These are phyloP conservation scores for Cyphomyrus plagiostoma DNA, from an alignment of 2,113 vertebrate species.

Conservation along the genomic window DNA sequence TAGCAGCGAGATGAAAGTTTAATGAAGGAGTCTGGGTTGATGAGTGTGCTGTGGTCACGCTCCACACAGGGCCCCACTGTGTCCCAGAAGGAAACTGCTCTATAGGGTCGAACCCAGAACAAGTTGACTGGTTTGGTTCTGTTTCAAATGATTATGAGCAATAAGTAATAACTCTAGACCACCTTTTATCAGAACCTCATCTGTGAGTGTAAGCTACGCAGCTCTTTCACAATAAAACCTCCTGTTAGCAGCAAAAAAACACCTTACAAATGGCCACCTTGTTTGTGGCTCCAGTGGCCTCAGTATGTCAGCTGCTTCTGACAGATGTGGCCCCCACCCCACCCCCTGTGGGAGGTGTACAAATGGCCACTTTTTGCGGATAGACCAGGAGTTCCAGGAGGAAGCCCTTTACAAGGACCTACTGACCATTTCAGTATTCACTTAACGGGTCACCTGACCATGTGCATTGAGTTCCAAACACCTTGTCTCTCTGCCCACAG, in stretches of 20 bases:
- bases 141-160: neutral
- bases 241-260: neutral
- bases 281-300: neutral
- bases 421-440: neutral
- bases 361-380: neutral
- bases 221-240: neutral
- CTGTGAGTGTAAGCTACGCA: neutral
- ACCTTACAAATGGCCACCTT: neutral
- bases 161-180: neutral
- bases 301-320: neutral
- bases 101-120: neutral
- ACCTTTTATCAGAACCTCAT: neutral
- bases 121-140: neutral
- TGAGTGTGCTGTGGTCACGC: neutral
- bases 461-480: neutral
- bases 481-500: neutral
- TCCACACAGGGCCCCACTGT: neutral
- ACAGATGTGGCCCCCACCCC: neutral
- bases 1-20: constrained; percentile 25
- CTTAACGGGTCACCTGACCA: neutral
- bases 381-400: neutral
- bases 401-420: neutral
- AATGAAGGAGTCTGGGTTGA: neutral
- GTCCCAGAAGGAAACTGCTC: neutral
- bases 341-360: neutral